These are phyloP conservation scores for Mesorhabditis belari DNA, from an alignment of 2,888 invertebrate species.

Conservation along the genomic window DNA sequence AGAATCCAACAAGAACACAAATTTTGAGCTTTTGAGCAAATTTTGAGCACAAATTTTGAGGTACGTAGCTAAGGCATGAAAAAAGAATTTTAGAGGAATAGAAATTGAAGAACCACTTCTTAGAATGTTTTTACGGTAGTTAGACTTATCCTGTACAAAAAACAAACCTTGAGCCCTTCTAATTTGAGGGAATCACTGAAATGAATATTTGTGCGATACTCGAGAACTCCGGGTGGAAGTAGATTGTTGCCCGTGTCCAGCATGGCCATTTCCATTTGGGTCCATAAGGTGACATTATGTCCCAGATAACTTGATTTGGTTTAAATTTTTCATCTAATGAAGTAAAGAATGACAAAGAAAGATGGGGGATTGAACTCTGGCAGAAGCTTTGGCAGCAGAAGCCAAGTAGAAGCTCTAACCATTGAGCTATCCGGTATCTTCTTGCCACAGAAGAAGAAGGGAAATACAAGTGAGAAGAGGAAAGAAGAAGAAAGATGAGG, in stretches of 20 bases:
- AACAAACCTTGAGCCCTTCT: slow-evolving; percentile 43
- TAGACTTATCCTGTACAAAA: neutral
- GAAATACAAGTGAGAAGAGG: no score
- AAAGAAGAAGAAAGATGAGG: neutral
- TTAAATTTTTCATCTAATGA: neutral
- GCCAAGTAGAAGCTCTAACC: neutral
- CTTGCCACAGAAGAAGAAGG: neutral
- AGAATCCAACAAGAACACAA: no score
- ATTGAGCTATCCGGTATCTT: no score
- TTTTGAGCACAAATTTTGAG: no score
- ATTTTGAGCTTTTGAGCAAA: no score
- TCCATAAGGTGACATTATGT: slow-evolving; percentile 46
- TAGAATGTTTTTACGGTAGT: neutral
- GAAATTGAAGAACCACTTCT: neutral
- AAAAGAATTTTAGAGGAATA: neutral
- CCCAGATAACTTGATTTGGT: slow-evolving; percentile 27
- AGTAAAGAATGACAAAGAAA: neutral
- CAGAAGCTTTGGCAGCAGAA: neutral
- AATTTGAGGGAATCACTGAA: slow-evolving; percentile 45
- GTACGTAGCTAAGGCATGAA: neutral
- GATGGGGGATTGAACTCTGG: neutral
- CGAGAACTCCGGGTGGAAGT: slow-evolving; percentile 28
- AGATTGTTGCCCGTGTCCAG: slow-evolving; percentile 34
- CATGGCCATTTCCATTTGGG: slow-evolving; percentile 47
- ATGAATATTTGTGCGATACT: slow-evolving; percentile 41